phyloP scores from a whole-genome alignment of 2,888 invertebrate species.

The Belgica antarctica region DNA sequence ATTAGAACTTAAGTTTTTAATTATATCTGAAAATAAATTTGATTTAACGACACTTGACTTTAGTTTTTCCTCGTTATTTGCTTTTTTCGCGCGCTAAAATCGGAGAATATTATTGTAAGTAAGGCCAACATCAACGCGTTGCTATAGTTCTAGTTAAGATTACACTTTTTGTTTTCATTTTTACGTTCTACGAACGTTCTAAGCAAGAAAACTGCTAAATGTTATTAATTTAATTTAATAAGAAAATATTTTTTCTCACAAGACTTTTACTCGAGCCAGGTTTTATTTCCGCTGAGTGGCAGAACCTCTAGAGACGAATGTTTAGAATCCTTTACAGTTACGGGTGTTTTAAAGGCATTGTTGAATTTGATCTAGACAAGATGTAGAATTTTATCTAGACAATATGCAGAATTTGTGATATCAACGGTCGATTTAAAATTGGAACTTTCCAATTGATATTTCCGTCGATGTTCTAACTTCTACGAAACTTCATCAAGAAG shows the following conservation, averaged over 20 bases:
- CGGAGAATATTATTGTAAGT: constrained; percentile 11
- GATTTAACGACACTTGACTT: background rate
- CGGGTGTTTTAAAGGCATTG: too few relatives aligned
- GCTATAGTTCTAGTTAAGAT: constrained; percentile 19
- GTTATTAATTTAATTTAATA: background rate
- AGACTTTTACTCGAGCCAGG: background rate
- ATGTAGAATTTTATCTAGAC: too few relatives aligned
- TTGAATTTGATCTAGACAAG: too few relatives aligned
- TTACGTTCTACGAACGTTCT: background rate
- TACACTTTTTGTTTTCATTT: background rate
- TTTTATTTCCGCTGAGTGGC: too few relatives aligned
- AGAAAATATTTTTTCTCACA: background rate
- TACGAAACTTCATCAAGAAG: too few relatives aligned
- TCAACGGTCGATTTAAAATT: too few relatives aligned
- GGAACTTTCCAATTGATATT: too few relatives aligned
- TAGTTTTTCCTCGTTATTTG: background rate
- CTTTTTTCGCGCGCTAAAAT: background rate
- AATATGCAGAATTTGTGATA: background rate
- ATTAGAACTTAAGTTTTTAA: constrained; percentile 1
- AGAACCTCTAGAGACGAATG: too few relatives aligned
- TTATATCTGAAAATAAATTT: constrained; percentile 11
- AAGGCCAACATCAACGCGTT: constrained; percentile 14
- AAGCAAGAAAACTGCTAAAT: background rate
- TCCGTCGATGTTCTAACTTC: too few relatives aligned
- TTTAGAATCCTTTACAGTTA: too few relatives aligned